phyloP scores from a whole-genome alignment of 2,113 vertebrate genomes.

The Carettochelys insculpta region DNA sequence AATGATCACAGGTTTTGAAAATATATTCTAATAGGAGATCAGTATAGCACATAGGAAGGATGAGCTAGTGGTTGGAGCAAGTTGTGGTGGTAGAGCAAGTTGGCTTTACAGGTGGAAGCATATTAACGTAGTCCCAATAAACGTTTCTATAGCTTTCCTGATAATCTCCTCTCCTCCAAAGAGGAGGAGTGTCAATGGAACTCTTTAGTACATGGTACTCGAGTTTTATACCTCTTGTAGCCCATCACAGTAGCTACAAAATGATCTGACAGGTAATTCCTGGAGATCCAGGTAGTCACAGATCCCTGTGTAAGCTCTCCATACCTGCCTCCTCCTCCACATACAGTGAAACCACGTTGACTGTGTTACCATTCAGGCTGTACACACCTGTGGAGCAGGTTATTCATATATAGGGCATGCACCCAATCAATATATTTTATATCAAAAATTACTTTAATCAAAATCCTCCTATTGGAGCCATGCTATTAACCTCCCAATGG shows the following conservation, averaged over 20 bases:
- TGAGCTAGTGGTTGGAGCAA: background rate
- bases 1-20: background rate
- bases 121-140: background rate
- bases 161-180: background rate
- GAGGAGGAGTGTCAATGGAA: background rate
- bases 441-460: background rate
- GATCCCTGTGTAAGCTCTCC: background rate
- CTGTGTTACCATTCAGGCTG: background rate
- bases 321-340: background rate
- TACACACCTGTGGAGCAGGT: background rate
- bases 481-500: background rate
- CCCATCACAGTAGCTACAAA: background rate
- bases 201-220: background rate
- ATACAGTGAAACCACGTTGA: background rate
- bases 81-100: background rate
- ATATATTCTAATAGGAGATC: slow-evolving; percentile 8
- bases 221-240: background rate
- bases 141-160: background rate
- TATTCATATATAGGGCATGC: background rate
- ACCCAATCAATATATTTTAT: background rate
- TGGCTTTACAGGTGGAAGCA: background rate
- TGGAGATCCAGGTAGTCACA: background rate
- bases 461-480: background rate
- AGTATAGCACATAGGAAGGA: background rate
- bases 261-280: background rate